These are phyloP conservation scores for Syngnathoides biaculeatus DNA, from an alignment of 2,113 vertebrate species.

Conservation along the genomic window DNA sequence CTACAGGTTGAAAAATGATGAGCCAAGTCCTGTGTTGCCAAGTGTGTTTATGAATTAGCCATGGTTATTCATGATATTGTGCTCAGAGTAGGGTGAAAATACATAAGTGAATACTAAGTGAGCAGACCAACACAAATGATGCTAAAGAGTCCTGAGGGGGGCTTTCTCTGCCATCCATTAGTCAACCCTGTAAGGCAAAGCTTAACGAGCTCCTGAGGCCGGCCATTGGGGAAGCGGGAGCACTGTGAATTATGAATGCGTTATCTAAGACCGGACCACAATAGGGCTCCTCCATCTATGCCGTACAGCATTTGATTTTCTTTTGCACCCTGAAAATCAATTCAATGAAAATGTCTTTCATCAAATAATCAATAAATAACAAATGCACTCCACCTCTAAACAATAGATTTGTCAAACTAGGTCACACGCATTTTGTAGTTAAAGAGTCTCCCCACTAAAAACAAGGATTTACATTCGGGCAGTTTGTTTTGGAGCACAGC, in stretches of 20 bases:
- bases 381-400: constrained; percentile 36
- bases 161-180: constrained; percentile 66
- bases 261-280: constrained; percentile 36
- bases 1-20: constrained; percentile 56
- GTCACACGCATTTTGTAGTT: constrained; percentile 44
- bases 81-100: constrained; percentile 66
- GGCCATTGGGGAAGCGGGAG: constrained; percentile 45
- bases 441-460: constrained; percentile 54
- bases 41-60: constrained; percentile 72
- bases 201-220: constrained; percentile 65
- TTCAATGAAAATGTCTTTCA: constrained; percentile 1
- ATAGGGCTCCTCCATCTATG: constrained; percentile 7
- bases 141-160: constrained; percentile 69
- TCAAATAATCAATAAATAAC: constrained; percentile 31
- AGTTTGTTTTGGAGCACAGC: constrained; percentile 61
- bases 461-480: constrained; percentile 55
- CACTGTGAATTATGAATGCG: constrained; percentile 48
- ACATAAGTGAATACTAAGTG: constrained; percentile 73
- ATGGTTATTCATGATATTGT: constrained; percentile 67
- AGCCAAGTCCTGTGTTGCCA: constrained; percentile 58
- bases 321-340: constrained; percentile 8
- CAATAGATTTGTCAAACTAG: constrained; percentile 45
- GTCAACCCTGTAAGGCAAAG: constrained; percentile 66
- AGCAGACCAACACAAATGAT: constrained; percentile 63
- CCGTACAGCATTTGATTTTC: constrained; percentile 17